Percentiles rank a stretch among this genome's conserved stretches.
Conservation (phyloP, 2,797 vertebrate genomes). For the Neomorphus geoffroyi region DNA sequence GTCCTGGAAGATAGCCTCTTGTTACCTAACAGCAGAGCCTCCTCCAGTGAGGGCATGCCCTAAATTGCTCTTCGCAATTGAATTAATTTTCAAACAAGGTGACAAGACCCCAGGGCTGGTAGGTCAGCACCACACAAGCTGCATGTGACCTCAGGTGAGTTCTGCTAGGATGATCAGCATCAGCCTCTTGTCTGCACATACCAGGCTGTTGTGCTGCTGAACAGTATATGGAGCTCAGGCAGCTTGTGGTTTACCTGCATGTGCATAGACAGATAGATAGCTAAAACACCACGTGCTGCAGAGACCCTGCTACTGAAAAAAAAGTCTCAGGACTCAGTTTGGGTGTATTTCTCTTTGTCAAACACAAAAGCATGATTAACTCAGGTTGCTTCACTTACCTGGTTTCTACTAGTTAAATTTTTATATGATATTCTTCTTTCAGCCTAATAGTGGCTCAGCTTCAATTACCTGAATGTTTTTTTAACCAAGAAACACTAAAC, state of each 20-base stretch:
- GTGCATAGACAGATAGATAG: not conserved
- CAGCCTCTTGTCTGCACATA: fast-evolving
- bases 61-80: not conserved
- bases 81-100: not conserved
- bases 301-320: not conserved
- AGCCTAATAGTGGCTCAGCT: not conserved
- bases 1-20: not conserved
- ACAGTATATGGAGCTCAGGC: not conserved
- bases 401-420: not conserved
- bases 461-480: not conserved
- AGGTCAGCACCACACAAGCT: not conserved
- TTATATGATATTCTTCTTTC: not conserved
- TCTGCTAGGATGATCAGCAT: not conserved
- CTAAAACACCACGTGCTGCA: not conserved
- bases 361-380: not conserved
- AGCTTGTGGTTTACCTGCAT: not conserved
- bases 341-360: not conserved
- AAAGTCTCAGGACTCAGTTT: not conserved
- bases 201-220: not conserved
- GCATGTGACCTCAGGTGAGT: not conserved
- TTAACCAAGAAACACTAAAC: too few relatives aligned
- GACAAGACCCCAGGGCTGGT: not conserved
- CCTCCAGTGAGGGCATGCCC: not conserved
- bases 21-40: not conserved
- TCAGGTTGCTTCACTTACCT: not conserved